Evolutionary conservation across 64 coral and sea anemone genomes (phyloP).

Genomic region (Pocillopora damicornis): DNA sequence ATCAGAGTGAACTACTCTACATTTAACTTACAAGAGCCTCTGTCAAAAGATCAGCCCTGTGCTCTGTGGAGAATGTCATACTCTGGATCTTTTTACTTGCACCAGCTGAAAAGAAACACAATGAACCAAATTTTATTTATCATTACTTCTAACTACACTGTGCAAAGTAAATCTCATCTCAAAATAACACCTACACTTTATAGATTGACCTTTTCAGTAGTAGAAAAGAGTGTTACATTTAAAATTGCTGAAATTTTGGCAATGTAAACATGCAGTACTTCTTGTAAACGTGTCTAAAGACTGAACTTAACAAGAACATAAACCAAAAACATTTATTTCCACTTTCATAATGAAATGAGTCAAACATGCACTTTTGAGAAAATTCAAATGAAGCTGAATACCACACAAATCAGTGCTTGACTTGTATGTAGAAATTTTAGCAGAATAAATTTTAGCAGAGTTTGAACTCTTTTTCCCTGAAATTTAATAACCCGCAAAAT

Average conservation of each 20-base stretch:
- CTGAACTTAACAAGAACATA: neutral
- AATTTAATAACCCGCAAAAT: neutral
- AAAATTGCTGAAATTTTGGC: too few species aligned
- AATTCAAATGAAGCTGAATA: too few species aligned
- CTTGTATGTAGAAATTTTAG: too few species aligned
- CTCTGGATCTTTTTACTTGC: constrained; percentile 91
- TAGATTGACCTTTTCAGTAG: neutral
- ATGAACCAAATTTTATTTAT: neutral
- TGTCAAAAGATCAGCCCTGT: constrained; percentile 94
- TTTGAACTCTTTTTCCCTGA: too few species aligned
- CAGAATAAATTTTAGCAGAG: too few species aligned
- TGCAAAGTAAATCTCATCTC: neutral
- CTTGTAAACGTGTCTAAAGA: neutral
- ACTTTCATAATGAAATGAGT: neutral
- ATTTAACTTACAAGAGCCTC: constrained; percentile 76
- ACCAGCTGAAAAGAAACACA: constrained; percentile 5
- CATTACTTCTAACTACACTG: neutral
- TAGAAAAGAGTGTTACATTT: neutral
- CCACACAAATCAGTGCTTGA: too few species aligned
- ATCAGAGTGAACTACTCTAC: neutral
- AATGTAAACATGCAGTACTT: neutral
- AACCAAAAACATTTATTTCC: neutral
- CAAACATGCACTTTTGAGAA: neutral
- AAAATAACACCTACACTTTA: too few species aligned
- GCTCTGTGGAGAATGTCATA: constrained; percentile 99